Evolutionary conservation across 2,888 invertebrate genomes (phyloP), one percentile per base, ranked within the genome.

Genomic region (Erpobdella octoculata): DNA sequence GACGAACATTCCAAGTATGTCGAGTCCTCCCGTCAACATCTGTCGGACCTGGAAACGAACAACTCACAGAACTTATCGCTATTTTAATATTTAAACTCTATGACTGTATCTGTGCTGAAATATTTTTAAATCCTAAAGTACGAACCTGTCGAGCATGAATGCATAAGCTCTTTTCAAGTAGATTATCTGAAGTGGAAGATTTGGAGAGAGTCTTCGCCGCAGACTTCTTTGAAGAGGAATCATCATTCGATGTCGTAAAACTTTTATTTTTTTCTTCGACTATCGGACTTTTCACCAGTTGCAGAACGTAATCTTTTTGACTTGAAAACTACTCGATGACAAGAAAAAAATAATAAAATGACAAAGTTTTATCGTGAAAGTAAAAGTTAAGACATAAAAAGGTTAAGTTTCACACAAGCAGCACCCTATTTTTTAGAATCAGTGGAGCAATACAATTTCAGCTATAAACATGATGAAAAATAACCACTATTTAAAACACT

Each of bases 1-100:
- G 37, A 91, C 85, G 83, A 92, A 93, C 77, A 92, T 86, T 83
- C 90, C 93, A 80, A 92, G 86, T 65, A 93, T 89, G 83, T 88
- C 88, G 86, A 93, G 88, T 62, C 93, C 93, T 58, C 93, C 94
- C 38, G 93, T 91, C 74, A 93, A 85, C 92, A 93, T 93, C 83
- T 91, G 88, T 1, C 90, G 89, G 0, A 91, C 87, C 87, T 87
- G 74, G 1, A n/a, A 6, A 12, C 28, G 21, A n/a, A 5, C 9
- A 53, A 25, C 21, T 25, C 28, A 25, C 3, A 53, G 21, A 25
- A 3, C 28, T 53, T 6, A 53, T 12, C 21, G 28, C 15, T 18
- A n/a, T n/a, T 18, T 25, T 53, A 8, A 53, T 21, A 6, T 6
- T 21, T 48, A 48, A 48, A 6, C 18, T 3, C 12, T 6, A 48